phyloP scores from a whole-genome alignment of 2,797 vertebrate genomes.

The Hafferia zeledoni region DNA sequence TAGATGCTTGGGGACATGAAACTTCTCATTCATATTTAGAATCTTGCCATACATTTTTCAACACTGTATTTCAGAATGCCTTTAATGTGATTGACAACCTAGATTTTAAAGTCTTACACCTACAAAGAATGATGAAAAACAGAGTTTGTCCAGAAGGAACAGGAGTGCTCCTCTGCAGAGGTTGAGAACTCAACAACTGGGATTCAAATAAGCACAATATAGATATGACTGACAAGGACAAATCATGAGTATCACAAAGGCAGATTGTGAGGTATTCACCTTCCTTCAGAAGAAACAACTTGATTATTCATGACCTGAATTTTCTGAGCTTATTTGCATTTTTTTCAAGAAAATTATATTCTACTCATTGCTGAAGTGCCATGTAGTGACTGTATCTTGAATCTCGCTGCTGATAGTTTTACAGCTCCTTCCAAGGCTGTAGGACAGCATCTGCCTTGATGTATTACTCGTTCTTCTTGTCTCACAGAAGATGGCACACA shows the following conservation, averaged over 20 bases:
- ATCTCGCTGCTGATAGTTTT: not conserved
- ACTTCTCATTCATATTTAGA: not conserved
- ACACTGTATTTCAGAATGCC: not conserved
- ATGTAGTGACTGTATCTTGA: not conserved
- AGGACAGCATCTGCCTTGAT: not conserved
- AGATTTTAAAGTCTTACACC: not conserved
- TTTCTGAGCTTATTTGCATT: slow-evolving; percentile 18
- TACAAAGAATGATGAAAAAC: not conserved
- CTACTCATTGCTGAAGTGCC: not conserved
- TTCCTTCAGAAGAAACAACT: not conserved
- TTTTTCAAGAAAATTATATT: not conserved
- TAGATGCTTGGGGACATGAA: not conserved
- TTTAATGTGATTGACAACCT: not conserved
- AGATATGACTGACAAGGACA: slow-evolving; percentile 7
- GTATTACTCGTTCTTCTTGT: not conserved
- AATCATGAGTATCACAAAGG: not conserved
- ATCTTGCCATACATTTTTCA: not conserved
- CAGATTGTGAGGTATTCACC: not conserved
- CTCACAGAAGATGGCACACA: not conserved
- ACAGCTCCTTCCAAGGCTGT: not conserved
- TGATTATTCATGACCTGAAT: slow-evolving; percentile 27
- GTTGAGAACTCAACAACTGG: not conserved
- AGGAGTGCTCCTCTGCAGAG: not conserved
- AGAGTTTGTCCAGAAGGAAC: not conserved
- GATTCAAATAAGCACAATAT: not conserved